Base-by-base conservation (phyloP, 1,140 invertebrate species). In the Calephelis nemesis region DNA sequence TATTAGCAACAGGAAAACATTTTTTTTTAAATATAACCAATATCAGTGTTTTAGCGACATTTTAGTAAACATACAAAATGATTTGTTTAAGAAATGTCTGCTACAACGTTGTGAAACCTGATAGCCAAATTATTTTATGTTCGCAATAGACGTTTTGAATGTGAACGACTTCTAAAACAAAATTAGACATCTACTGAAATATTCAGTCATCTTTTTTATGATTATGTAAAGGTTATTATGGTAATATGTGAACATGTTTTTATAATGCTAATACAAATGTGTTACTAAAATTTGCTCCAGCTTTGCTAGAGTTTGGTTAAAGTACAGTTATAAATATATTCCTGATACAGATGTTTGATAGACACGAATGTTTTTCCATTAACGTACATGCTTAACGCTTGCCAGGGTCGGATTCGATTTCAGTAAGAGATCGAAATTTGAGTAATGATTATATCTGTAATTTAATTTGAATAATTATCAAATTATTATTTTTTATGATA, bases 101-200 rank as follows among this genome's bases (percentile, higher is more conserved):
- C 0, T 54, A 54, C 52, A 9, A 10, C 15, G 52, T 54, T 54
- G 9, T 54, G 9, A 10, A 54, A 30, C 19, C 19, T 10, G 11
- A 19, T 9, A 54, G 52, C 9, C 5, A 11, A 54, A 11, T 54
- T 54, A 11, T 13, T 54, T 54, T 54, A 54, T 54, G 9, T 15
- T 54, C 15, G 19, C 15, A 54, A 54, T 39, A 54, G 52, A 19
- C 52, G 52, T 13, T 54, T 54, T 54, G 52, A 54, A 54, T 54
- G 52, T 19, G 9, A 54, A 54, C 19, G 52, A 54, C 19, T 54
- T 13, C 15, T 15, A 19, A 54, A 15, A 54, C 52, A 54, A 54
- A 54, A 54, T 54, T 54, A 54, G 7, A 6, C 8, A 10, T 39
- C 19, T 54, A 54, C 19, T 19, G 19, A 54, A 54, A 54, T 54